A percentile compares a stretch with the other conserved stretches of the same genome.
phyloP scores from a whole-genome alignment of 2,797 vertebrate genomes.

The Chaenodraco wilsoni region DNA sequence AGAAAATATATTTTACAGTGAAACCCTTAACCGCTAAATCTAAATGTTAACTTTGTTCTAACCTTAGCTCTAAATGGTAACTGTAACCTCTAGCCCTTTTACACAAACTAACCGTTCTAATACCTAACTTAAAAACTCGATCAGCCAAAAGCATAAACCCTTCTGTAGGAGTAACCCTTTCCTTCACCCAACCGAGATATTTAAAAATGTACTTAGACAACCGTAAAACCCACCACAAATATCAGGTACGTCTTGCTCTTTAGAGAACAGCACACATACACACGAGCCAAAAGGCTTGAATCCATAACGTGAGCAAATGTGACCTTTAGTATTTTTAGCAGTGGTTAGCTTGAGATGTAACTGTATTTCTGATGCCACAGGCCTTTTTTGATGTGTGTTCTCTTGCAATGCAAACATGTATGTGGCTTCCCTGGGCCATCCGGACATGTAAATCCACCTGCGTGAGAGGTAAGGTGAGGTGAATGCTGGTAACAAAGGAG shows the following conservation, averaged over 20 bases:
- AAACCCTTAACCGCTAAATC: conserved; percentile 28
- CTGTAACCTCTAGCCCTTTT: not conserved
- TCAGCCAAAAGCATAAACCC: conserved; percentile 1
- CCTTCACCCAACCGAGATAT: conserved; percentile 1
- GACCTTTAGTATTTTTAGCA: conserved; percentile 45
- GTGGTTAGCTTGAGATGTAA: conserved; percentile 43
- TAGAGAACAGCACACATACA: not conserved
- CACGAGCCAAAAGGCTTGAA: conserved; percentile 40
- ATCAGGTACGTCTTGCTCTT: conserved; percentile 3
- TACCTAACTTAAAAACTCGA: conserved; percentile 8
- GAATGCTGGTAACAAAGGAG: conserved; percentile 82
- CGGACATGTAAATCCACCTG: conserved; percentile 82
- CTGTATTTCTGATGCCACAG: conserved; percentile 51
- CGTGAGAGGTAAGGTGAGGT: conserved; percentile 82
- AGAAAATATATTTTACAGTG: conserved; percentile 20
- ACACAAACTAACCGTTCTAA: not conserved
- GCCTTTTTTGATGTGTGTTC: conserved; percentile 30
- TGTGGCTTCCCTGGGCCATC: conserved; percentile 47
- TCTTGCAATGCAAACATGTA: conserved; percentile 69
- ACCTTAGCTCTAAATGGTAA: not conserved
- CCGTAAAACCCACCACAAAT: conserved; percentile 17
- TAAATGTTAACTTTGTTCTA: conserved; percentile 30
- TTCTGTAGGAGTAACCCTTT: conserved; percentile 13
- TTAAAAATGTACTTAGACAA: conserved; percentile 24
- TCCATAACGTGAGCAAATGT: conserved; percentile 52